A percentile compares a stretch with the other conserved stretches of the same genome.
These are phyloP conservation scores for Oreochromis aureus DNA, from an alignment of 2,113 vertebrate genomes.

Conservation along the genomic window DNA sequence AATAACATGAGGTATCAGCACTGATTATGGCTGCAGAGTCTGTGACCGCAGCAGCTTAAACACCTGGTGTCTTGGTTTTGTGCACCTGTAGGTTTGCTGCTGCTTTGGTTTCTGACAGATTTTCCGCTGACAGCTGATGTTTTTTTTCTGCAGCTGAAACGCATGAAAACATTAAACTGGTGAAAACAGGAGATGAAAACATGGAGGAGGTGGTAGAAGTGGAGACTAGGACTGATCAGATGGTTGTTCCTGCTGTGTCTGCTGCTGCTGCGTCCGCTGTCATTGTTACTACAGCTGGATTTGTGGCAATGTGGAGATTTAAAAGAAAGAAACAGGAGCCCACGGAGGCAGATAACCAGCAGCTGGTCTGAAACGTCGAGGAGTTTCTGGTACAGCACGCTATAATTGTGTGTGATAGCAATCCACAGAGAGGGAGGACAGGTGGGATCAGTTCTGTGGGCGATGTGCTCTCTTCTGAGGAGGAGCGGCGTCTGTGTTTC, in stretches of 20 bases:
- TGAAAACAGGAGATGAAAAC: accelerated
- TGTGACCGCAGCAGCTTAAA: neutral
- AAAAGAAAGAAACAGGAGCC: neutral
- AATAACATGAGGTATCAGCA: accelerated
- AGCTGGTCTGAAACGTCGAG: neutral
- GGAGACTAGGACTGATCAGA: neutral
- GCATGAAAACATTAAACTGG: accelerated
- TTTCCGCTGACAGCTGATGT: neutral
- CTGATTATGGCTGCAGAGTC: neutral
- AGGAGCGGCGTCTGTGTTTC: accelerated
- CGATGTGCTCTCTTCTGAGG: accelerated
- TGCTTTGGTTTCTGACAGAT: neutral
- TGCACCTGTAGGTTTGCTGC: accelerated
- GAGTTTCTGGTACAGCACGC: neutral
- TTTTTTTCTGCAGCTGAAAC: neutral
- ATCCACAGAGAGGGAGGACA: neutral
- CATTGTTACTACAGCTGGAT: neutral
- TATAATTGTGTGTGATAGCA: accelerated
- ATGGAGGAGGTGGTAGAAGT: neutral
- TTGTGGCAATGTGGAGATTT: neutral
- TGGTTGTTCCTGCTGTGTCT: neutral
- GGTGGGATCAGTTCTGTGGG: neutral
- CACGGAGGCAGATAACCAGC: neutral
- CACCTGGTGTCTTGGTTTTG: accelerated
- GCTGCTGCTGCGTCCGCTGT: accelerated